Percentiles rank a stretch among this genome's conserved stretches.
Evolutionary conservation across 2,113 vertebrate species (phyloP).

Genomic region (Semnornis frantzii): DNA sequence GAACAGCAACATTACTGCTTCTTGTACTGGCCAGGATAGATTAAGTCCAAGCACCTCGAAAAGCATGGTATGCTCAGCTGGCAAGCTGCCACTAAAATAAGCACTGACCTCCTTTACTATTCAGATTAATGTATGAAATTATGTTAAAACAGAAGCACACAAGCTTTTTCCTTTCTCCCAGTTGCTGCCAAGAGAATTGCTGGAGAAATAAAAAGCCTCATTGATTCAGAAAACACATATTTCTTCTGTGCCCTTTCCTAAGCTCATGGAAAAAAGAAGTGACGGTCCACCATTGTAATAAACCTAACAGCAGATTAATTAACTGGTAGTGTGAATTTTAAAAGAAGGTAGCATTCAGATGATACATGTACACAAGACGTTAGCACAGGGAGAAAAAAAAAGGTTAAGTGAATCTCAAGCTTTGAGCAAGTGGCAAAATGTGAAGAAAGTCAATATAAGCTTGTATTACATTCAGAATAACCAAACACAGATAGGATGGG

Average conservation of each 20-base stretch:
- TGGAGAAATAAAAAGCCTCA: neutral
- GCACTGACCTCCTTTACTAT: neutral
- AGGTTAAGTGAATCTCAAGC: neutral
- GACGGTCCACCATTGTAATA: neutral
- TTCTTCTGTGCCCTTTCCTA: neutral
- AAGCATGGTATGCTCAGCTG: neutral
- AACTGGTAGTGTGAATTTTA: neutral
- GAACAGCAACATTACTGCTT: neutral
- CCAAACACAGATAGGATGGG: no score
- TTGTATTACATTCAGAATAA: neutral
- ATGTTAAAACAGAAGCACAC: neutral
- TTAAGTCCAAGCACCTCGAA: neutral
- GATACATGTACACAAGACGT: neutral
- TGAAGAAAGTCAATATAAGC: neutral
- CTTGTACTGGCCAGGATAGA: neutral
- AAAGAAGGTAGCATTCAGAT: neutral
- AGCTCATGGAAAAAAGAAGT: neutral
- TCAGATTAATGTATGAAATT: neutral
- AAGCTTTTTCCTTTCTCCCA: neutral
- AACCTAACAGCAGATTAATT: neutral
- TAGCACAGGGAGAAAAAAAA: neutral
- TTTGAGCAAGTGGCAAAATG: neutral
- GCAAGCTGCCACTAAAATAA: neutral
- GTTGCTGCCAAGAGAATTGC: neutral
- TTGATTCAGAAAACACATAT: accelerated